Evolutionary conservation across 2,797 vertebrate genomes (phyloP), one percentile per base, ranked within the genome.

Genomic region (Eulemur albifrons): DNA sequence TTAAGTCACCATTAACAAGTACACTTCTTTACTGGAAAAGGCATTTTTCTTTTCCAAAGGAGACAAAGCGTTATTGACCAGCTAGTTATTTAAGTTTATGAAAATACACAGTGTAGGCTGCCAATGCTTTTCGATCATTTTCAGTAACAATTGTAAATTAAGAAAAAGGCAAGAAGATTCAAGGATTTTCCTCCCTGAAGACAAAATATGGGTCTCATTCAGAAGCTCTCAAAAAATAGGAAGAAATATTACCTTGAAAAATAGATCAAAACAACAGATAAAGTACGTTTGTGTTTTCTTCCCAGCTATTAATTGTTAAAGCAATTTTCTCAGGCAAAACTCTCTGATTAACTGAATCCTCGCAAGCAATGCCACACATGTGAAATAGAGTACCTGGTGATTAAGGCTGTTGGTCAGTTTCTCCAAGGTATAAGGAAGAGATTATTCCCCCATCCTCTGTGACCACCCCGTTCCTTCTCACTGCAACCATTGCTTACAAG

Each of bases 1-100:
- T 95, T 95, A 97, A 81, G 90, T 97, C 70, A 75, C 92, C 96
- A 92, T 94, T 72, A 96, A 95, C 65, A 32, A 96, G 90, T 97
- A 94, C 83, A 95, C 94, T 91, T 72, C 88, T 97, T 70, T 30
- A 65, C n/a, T 90, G 85, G 32, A 70, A 38, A 90, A 75, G 14
- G 7, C 43, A 7, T 91, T 98, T 93, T 97, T 87, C 79, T 97
- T 92, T 94, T 63, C 86, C 32, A 35, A 90, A 94, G 21, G 75
- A 9, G 63, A 91, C 59, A 84, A 76, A 89, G 43, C 59, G 95
- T 90, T 97, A 96, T 80, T 93, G 95, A 94, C 92, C 90, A 88
- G 25, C 30, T 52, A 63, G 70, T 48, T 88, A 40, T 81, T 85
- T 73, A 88, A 67, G 21, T 54, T 90, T 72, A 57, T 73, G 90